Base-by-base conservation (phyloP, 1,140 invertebrate genomes). In the Drosophila obscura region DNA sequence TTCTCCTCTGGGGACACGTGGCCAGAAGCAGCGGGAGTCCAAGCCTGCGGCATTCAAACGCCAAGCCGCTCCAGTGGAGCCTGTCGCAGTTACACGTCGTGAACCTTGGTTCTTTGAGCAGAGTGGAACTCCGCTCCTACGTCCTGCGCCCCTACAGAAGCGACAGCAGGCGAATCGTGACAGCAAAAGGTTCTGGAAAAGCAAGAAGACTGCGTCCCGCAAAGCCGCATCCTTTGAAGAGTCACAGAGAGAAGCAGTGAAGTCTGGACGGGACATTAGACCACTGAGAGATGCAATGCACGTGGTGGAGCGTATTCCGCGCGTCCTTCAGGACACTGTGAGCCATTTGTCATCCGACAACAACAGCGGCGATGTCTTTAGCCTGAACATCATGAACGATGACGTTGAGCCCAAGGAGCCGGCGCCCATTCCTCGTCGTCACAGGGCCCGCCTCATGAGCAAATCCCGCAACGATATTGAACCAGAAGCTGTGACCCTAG, bases 41-140 rank as follows among this genome's bases (percentile, higher is more conserved):
- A 69, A 57, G 64, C 66, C 66, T 7, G 46, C 64, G 3, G 55
- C 41, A 2, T 72, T 72, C 5, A 72, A 72, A 26, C 73, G 75
- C 1, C 66, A 87, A 24, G 35, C 64, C 0, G 66, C 24, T n/a
- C n/a, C 53, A 7, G 52, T 63, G 31, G 46, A 39, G 2, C 63
- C 74, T 3, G 8, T 61, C 7, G 5, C 60, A 39, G 43, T 48
- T 4, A n/a, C 41, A 0, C 59, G 52, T 13, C 56, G 71, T 0
- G 75, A 87, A 4, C 83, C 84, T 5, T 84, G 80, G 80, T 84
- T 88, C 28, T 44, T 84, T 22, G 77, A 88, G 35, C 80, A 80
- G 5, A 52, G 19, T 19, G 55, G 53, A 15, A 56, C 84, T 0
- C 60, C 45, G 2, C 26, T 90, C 0, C 75, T 57, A 41, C 80